Evolutionary conservation across 2,797 vertebrate species (phyloP), one percentile per base, ranked within the genome.

Genomic region (Parambassis ranga): DNA sequence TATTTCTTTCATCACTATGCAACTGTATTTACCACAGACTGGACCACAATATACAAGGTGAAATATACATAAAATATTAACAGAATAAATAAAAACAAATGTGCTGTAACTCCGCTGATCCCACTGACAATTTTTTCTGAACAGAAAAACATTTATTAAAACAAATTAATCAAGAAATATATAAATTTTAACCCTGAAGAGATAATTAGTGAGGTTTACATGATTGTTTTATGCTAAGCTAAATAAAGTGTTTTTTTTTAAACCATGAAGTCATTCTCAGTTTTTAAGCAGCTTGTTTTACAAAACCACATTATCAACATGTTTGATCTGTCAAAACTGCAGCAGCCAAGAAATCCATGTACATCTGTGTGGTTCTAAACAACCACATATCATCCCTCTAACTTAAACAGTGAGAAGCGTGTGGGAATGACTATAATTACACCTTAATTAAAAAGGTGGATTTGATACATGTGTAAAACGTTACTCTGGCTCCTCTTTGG

Each of bases 31-130:
- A 65, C 56, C 81, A 87, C 80, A 77, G 56, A 69, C 26, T 41
- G 43, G 36, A 79, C 44, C 57, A 49, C 55, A 55, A 56, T 23
- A 67, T 56, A 56, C 22, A 41, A 62, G 55, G 44, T 49, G 36
- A 23, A 28, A 41, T 33, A 68, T 28, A 52, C 43, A 36, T 15
- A 31, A 14, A 24, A 23, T 18, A 4, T 11, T 14, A 53, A 58
- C 18, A 30, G 49, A 83, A 80, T 74, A 79, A 80, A 89, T 83
- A 66, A 43, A 51, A 55, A 5, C 23, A 28, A 58, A 69, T 69
- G 71, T 79, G 60, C 57, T 49, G 18, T 38, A 62, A 31, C 5
- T 56, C 20, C 49, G 11, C 43, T 26, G 16, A 9, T 24, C 43
- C 31, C 59, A 51, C 10, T 35, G n/a, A 35, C 24, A 13, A 16